Conservation (phyloP, 2,797 vertebrate genomes). For the Oceanodroma leucorhoa region DNA sequence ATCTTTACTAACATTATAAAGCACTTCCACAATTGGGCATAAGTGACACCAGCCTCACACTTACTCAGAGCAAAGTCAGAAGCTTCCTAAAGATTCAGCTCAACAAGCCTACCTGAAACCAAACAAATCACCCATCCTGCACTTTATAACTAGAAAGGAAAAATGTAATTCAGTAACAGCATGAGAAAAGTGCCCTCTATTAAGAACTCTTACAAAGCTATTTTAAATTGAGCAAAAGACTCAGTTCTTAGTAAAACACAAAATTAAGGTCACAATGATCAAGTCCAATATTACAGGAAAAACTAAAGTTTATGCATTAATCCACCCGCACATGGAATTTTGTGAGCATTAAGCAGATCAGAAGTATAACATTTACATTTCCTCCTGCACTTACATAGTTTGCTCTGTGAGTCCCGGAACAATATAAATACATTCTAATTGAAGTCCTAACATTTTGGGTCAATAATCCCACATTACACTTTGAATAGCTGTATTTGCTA, state of each 20-base stretch:
- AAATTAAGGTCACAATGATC: not conserved
- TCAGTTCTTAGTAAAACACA: not conserved
- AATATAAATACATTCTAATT: not conserved
- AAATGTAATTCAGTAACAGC: not conserved
- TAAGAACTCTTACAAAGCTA: not conserved
- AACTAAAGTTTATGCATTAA: not conserved
- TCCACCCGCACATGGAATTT: not conserved
- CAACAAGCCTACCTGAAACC: not conserved
- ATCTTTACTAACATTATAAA: not conserved
- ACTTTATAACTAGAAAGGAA: not conserved
- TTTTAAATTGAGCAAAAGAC: not conserved
- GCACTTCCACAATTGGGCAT: not conserved
- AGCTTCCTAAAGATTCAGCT: not conserved
- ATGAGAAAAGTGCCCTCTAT: not conserved
- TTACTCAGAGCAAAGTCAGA: not conserved
- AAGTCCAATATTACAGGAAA: not conserved
- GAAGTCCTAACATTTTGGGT: not conserved
- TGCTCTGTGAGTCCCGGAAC: fast-evolving
- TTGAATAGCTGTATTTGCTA: not conserved
- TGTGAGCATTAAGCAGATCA: not conserved
- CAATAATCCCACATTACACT: not conserved
- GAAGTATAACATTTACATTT: not conserved
- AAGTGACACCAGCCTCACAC: not conserved
- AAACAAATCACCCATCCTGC: not conserved
- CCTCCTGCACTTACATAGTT: not conserved